A percentile compares a stretch with the other conserved stretches of the same genome.
Evolutionary conservation across 2,113 vertebrate genomes (phyloP).

Genomic region (Budorcas taxicolor): DNA sequence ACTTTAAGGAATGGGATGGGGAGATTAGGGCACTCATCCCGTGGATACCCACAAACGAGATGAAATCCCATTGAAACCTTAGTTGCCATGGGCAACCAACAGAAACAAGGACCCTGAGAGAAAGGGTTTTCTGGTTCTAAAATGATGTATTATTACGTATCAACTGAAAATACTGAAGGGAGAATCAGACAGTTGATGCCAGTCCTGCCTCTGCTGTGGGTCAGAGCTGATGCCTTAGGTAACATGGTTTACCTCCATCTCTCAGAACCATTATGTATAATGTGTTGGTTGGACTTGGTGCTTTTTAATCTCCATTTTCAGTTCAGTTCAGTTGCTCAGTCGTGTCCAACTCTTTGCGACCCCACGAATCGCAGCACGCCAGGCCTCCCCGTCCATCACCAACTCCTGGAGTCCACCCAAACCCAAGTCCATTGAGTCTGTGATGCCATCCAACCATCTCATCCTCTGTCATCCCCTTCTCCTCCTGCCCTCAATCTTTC

Average conservation of each 20-base stretch:
- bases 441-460: not conserved
- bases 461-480: not conserved
- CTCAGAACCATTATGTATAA: not conserved
- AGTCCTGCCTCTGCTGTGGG: not conserved
- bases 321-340: not conserved
- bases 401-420: not conserved
- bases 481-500: not conserved
- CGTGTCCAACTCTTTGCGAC: accelerated
- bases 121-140: slow-evolving; percentile 24
- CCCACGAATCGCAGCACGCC: not conserved
- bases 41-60: not conserved
- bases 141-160: not conserved
- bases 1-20: not conserved
- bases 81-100: slow-evolving; percentile 12
- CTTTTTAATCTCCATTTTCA: slow-evolving; percentile 47
- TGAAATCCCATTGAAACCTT: slow-evolving; percentile 25
- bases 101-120: slow-evolving; percentile 18
- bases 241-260: slow-evolving; percentile 2
- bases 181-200: not conserved
- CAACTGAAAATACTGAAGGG: slow-evolving; percentile 16
- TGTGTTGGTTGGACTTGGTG: not conserved
- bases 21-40: not conserved
- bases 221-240: not conserved
- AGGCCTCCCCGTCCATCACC: not conserved
- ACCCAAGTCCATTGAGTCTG: not conserved